phyloP scores from a whole-genome alignment of 2,888 invertebrate genomes.

The Endomychus coccineus region DNA sequence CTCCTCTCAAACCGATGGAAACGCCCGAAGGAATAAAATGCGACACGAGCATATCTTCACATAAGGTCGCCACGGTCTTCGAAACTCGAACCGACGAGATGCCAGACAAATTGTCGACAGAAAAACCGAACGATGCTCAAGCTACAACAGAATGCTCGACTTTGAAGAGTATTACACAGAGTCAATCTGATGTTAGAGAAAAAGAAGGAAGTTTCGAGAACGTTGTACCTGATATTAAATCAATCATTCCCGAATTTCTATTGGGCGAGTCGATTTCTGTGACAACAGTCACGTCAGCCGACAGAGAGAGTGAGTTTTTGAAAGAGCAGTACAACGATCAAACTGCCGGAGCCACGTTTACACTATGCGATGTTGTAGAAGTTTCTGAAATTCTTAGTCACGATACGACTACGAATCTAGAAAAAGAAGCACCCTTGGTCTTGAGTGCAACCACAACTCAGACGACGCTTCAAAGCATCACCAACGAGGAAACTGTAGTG shows the following conservation, averaged over 20 bases:
- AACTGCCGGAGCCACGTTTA: constrained; percentile 31
- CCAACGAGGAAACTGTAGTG: constrained; percentile 47
- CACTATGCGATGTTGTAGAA: constrained; percentile 47
- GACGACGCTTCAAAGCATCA: constrained; percentile 48
- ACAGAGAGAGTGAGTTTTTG: constrained; percentile 50
- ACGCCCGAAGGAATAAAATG: constrained; percentile 46
- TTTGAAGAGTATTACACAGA: constrained; percentile 51
- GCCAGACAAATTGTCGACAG: constrained; percentile 31
- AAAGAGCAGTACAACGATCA: constrained; percentile 27
- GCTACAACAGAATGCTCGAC: constrained; percentile 35
- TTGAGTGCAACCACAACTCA: constrained; percentile 49
- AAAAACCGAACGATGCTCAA: constrained; percentile 20
- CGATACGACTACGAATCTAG: constrained; percentile 47
- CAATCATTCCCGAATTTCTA: constrained; percentile 46
- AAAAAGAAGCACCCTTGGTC: constrained; percentile 39
- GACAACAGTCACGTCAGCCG: constrained; percentile 49
- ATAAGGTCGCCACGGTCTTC: constrained; percentile 52
- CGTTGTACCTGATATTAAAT: constrained; percentile 43
- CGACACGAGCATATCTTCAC: constrained; percentile 46
- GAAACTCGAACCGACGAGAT: constrained; percentile 48
- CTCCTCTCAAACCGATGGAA: constrained; percentile 40
- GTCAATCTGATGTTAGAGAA: constrained; percentile 52
- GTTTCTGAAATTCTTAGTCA: constrained; percentile 50
- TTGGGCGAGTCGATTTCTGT: constrained; percentile 52
- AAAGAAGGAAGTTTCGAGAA: constrained; percentile 48